These are phyloP conservation scores for Steatocranus sp. DNA, from an alignment of 2,797 vertebrate species.

Conservation along the genomic window DNA sequence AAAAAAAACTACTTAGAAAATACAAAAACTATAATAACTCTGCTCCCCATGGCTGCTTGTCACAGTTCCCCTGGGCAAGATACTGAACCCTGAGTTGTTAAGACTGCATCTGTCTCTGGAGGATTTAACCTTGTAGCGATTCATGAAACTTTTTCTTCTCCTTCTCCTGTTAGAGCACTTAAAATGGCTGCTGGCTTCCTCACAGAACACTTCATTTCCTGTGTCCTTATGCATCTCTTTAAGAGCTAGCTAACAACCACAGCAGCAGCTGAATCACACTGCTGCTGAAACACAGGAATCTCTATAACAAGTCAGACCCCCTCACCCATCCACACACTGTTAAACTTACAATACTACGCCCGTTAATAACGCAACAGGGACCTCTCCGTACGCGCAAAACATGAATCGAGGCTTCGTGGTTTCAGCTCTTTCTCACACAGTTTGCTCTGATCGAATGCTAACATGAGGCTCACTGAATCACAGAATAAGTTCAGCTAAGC, in stretches of 20 bases:
- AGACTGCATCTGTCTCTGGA: background rate
- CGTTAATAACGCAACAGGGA: background rate
- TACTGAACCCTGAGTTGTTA: background rate
- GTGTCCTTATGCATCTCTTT: constrained; percentile 34
- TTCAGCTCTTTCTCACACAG: constrained; percentile 8
- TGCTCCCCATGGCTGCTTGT: background rate
- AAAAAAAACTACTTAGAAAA: background rate
- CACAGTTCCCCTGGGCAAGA: background rate
- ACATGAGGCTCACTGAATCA: constrained; percentile 5
- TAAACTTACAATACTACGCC: constrained; percentile 12
- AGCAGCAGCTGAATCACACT: constrained; percentile 53
- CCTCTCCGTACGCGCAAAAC: background rate
- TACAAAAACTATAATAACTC: background rate
- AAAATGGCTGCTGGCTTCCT: constrained; percentile 50
- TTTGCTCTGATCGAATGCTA: background rate
- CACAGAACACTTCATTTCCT: constrained; percentile 50
- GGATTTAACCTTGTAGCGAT: background rate
- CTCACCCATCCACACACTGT: constrained; percentile 4
- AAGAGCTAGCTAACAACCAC: constrained; percentile 23
- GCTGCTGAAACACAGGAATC: constrained; percentile 42
- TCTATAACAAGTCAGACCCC: constrained; percentile 20
- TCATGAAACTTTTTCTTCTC: background rate
- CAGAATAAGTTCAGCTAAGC: background rate
- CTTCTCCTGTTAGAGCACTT: constrained; percentile 27
- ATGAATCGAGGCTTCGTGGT: constrained; percentile 11